Evolutionary conservation across 2,888 invertebrate genomes (phyloP).

Genomic region (Cordilura impudica): DNA sequence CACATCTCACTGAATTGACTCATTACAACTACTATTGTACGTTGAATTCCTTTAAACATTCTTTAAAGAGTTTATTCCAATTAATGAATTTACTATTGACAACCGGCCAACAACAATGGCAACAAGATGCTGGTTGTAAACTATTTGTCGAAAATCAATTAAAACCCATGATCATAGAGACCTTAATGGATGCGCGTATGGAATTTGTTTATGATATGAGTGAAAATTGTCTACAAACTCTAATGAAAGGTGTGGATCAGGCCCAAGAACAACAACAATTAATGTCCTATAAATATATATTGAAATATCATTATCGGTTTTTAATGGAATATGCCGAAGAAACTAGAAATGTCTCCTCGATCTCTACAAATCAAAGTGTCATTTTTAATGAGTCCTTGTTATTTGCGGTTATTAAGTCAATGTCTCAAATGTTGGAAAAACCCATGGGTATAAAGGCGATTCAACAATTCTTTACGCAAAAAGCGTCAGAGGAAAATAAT

Average conservation of each 20-base stretch:
- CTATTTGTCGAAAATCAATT: constrained; percentile 69
- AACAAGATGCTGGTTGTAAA: constrained; percentile 41
- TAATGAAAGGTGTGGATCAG: constrained; percentile 66
- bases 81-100: constrained; percentile 73
- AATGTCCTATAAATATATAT: constrained; percentile 82
- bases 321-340: constrained; percentile 81
- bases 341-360: constrained; percentile 64
- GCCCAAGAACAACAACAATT: constrained; percentile 82
- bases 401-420: constrained; percentile 82
- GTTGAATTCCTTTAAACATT: constrained; percentile 75
- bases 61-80: constrained; percentile 74
- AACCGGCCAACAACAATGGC: constrained; percentile 60
- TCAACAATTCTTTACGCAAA: constrained; percentile 85
- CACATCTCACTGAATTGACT: constrained; percentile 75
- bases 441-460: constrained; percentile 89
- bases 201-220: constrained; percentile 83
- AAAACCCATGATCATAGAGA: constrained; percentile 79
- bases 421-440: constrained; percentile 91
- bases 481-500: constrained; percentile 75
- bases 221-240: constrained; percentile 81
- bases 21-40: constrained; percentile 73
- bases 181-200: constrained; percentile 87
- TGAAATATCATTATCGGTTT: constrained; percentile 84
- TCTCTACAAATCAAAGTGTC: constrained; percentile 63
- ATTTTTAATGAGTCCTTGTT: constrained; percentile 73